Conservation (phyloP, 2,113 vertebrate species). For the Capreolus pygargus region DNA sequence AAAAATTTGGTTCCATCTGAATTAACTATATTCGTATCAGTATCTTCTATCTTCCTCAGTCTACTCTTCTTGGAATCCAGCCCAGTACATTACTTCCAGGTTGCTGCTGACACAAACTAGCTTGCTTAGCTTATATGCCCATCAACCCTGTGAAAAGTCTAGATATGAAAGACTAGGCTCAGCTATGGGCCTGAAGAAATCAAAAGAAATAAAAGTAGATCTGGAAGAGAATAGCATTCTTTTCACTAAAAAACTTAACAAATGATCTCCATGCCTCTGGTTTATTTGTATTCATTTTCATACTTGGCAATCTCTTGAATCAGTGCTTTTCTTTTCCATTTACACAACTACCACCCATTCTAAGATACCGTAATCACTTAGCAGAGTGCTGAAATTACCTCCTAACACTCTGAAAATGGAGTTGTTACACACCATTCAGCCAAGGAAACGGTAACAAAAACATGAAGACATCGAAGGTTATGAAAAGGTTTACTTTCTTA, state of each 20-base stretch:
- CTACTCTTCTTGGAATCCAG: background rate
- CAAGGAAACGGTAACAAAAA: slow-evolving; percentile 34
- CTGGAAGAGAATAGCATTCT: background rate
- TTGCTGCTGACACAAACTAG: background rate
- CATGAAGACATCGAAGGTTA: background rate
- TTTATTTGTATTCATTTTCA: background rate
- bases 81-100: background rate
- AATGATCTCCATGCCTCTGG: background rate
- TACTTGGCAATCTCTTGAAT: background rate
- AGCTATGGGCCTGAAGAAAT: background rate
- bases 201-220: background rate
- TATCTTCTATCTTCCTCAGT: background rate
- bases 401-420: background rate
- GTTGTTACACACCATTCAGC: background rate
- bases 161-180: background rate
- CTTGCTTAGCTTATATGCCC: background rate
- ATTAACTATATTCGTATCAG: background rate
- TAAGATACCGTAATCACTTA: background rate
- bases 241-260: background rate
- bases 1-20: slow-evolving; percentile 2
- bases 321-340: background rate
- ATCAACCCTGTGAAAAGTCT: background rate
- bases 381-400: background rate
- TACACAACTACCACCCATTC: background rate
- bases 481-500: background rate